A percentile compares a stretch with the other conserved stretches of the same genome.
Conservation (phyloP, 2,797 vertebrate species). For the Bryconaethiops microstoma region DNA sequence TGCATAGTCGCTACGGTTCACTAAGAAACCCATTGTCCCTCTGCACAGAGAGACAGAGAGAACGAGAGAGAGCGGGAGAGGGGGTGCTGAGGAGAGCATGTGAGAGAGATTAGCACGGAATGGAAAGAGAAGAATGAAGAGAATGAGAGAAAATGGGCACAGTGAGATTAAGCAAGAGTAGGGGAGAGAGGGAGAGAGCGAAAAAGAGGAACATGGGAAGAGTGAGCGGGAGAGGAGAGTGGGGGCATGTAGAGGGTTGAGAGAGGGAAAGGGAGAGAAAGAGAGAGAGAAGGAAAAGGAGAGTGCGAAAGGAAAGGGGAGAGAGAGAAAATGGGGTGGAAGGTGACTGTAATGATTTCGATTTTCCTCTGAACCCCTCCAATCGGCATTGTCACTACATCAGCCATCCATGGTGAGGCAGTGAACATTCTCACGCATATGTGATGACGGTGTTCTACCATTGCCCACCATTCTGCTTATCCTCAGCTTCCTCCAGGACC, state of each 20-base stretch:
- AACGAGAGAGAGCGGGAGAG: constrained; percentile 1
- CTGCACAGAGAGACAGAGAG: constrained; percentile 61
- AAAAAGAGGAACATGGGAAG: background rate
- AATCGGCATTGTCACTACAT: constrained; percentile 35
- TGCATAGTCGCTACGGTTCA: constrained; percentile 84
- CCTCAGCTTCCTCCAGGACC: background rate
- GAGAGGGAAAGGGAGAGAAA: background rate
- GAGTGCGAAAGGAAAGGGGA: background rate
- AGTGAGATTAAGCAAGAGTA: background rate
- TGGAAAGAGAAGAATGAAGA: background rate
- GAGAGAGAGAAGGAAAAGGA: background rate
- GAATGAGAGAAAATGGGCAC: background rate
- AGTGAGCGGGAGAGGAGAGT: background rate
- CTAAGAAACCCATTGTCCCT: constrained; percentile 79
- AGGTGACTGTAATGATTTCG: constrained; percentile 39
- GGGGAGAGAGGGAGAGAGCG: too few relatives aligned
- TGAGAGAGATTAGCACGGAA: background rate
- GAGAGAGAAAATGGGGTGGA: background rate
- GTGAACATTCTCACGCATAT: constrained; percentile 3
- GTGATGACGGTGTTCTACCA: background rate
- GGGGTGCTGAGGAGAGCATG: background rate
- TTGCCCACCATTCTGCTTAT: background rate
- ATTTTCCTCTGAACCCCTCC: constrained; percentile 19
- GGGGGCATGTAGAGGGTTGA: background rate
- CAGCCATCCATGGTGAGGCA: constrained; percentile 20